Percentiles rank a stretch among this genome's conserved stretches.
Conservation (phyloP, 2,888 invertebrate genomes). For the Antheraea yamamai region DNA sequence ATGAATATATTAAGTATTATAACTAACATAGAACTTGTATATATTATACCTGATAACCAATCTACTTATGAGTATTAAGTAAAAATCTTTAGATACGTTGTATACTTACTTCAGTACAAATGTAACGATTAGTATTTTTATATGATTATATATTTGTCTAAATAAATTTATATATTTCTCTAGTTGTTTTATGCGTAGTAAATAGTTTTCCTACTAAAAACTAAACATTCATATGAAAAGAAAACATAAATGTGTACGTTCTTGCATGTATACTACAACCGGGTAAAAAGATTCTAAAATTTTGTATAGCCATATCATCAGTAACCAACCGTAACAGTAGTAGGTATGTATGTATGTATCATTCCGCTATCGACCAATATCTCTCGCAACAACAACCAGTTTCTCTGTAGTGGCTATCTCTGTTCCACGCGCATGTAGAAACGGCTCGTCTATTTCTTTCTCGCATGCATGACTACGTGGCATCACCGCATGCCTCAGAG, state of each 20-base stretch:
- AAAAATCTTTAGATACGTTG: too few species aligned
- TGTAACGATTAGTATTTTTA: too few species aligned
- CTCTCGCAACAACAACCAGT: constrained; percentile 1
- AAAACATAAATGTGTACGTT: background rate
- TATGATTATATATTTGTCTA: background rate
- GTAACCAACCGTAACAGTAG: background rate
- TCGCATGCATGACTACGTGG: constrained; percentile 12
- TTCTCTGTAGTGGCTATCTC: constrained; percentile 2
- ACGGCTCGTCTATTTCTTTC: constrained; percentile 4
- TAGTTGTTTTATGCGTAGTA: background rate
- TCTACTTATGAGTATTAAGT: too few species aligned
- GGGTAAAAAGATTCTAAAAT: background rate
- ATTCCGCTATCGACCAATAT: constrained; percentile 13
- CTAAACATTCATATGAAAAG: background rate
- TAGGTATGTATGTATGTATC: background rate
- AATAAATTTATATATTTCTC: background rate
- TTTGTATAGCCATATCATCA: background rate
- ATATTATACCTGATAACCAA: too few species aligned
- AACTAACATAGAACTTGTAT: too few species aligned
- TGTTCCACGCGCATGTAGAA: background rate
- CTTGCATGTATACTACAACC: background rate
- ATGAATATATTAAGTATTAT: background rate
- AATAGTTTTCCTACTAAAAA: background rate
- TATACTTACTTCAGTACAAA: too few species aligned
- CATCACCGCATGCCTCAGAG: constrained; percentile 9